Evolutionary conservation across 2,888 invertebrate genomes (phyloP).

Genomic region (Brenthis hecate): DNA sequence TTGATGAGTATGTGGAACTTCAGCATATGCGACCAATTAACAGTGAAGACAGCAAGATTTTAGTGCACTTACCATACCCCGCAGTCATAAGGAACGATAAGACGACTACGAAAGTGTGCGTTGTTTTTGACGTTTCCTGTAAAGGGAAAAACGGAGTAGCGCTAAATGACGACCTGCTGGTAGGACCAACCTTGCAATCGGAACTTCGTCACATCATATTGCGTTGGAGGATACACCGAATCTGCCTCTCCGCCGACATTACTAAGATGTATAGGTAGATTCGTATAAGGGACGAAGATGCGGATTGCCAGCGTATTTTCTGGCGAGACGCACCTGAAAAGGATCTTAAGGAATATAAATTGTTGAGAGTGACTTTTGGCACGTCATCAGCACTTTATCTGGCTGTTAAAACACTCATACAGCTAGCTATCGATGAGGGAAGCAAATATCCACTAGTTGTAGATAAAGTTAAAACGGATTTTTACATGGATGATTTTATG

Average conservation of each 20-base stretch:
- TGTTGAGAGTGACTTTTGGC: slow-evolving; percentile 46
- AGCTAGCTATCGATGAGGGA: slow-evolving; percentile 44
- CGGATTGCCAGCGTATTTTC: slow-evolving; percentile 41
- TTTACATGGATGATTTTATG: too few species aligned
- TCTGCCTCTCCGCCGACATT: slow-evolving; percentile 45
- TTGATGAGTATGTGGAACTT: too few species aligned
- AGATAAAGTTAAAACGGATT: neutral
- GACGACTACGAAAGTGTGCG: slow-evolving; percentile 43
- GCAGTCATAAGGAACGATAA: slow-evolving; percentile 44
- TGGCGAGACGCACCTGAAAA: slow-evolving; percentile 35
- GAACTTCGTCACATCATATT: slow-evolving; percentile 45
- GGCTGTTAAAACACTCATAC: slow-evolving; percentile 45
- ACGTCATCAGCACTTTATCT: slow-evolving; percentile 47
- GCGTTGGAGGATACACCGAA: slow-evolving; percentile 41
- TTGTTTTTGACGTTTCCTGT: slow-evolving; percentile 46
- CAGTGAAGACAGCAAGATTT: too few species aligned
- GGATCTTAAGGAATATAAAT: slow-evolving; percentile 38
- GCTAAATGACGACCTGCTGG: slow-evolving; percentile 43
- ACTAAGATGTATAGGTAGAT: slow-evolving; percentile 51
- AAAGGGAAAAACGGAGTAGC: slow-evolving; percentile 39
- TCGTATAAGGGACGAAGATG: slow-evolving; percentile 39
- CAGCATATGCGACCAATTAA: too few species aligned
- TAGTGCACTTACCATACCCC: neutral
- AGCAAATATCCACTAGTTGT: slow-evolving; percentile 40
- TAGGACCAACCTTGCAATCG: slow-evolving; percentile 44